Evolutionary conservation across 2,113 vertebrate species (phyloP).

Genomic region (Pardalotus punctatus): DNA sequence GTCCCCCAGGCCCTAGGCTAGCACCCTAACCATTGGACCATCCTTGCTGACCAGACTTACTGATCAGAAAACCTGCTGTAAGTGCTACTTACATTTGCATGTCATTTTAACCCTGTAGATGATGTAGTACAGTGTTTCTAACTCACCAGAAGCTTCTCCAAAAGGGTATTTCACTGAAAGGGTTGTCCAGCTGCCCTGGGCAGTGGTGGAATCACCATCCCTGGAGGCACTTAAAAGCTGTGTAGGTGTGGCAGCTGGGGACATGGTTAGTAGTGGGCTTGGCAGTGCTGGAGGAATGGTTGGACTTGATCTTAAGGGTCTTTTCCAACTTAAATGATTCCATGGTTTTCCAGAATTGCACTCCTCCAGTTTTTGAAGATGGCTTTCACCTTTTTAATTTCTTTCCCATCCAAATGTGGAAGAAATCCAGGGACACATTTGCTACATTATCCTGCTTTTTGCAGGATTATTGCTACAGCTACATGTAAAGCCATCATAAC

Average conservation of each 20-base stretch:
- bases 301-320: not conserved
- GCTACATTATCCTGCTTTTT: not conserved
- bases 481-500: not conserved
- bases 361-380: not conserved
- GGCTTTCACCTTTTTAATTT: not conserved
- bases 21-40: conserved; percentile 56
- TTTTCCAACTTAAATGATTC: not conserved
- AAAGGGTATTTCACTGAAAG: not conserved
- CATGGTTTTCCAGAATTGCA: not conserved
- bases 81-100: conserved; percentile 63
- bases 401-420: not conserved
- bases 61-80: conserved; percentile 68
- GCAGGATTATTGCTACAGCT: not conserved
- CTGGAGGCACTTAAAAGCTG: not conserved
- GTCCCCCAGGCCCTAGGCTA: conserved; percentile 62
- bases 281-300: not conserved
- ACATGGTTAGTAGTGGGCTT: not conserved
- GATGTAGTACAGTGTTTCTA: conserved; percentile 50
- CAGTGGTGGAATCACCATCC: not conserved
- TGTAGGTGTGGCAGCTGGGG: not conserved
- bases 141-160: not conserved
- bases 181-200: not conserved
- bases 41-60: conserved; percentile 61
- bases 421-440: not conserved
- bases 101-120: conserved; percentile 61